Percentiles rank a stretch among this genome's conserved stretches.
These are phyloP conservation scores for Limanda limanda DNA, from an alignment of 2,113 vertebrate genomes.

Conservation along the genomic window DNA sequence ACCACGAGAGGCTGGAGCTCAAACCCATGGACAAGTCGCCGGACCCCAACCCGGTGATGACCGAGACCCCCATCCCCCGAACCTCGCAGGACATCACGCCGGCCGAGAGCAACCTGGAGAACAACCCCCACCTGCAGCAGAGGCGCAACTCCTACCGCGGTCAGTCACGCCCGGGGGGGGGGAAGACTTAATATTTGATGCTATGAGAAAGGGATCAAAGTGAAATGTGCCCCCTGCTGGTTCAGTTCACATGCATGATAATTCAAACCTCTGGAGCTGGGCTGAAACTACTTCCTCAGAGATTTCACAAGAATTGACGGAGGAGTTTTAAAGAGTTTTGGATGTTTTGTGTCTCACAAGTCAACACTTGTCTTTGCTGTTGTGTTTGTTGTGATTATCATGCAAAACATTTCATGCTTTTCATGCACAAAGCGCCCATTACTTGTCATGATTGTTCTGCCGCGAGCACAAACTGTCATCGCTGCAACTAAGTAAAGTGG, in stretches of 20 bases:
- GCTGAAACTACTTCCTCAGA: conserved; percentile 24
- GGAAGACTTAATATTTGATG: conserved; percentile 6
- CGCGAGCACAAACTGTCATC: not conserved
- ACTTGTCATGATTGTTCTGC: conserved; percentile 22
- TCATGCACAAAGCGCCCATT: conserved; percentile 57
- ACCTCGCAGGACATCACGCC: conserved; percentile 97
- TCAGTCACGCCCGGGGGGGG: conserved; percentile 67
- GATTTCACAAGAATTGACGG: not conserved
- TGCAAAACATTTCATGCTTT: conserved; percentile 70
- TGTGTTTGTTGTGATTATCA: conserved; percentile 47
- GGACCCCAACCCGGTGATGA: conserved; percentile 97
- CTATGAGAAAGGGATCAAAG: conserved; percentile 43
- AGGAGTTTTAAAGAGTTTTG: not conserved
- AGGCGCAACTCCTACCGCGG: conserved; percentile 96
- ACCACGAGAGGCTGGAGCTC: conserved; percentile 95
- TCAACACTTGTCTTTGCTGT: conserved; percentile 28
- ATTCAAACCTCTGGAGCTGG: conserved; percentile 33
- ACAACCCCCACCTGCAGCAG: conserved; percentile 89
- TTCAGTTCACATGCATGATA: conserved; percentile 34
- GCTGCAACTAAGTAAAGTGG: conserved; percentile 2
- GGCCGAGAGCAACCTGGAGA: conserved; percentile 90
- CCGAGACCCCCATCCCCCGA: conserved; percentile 95
- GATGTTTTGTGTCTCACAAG: conserved; percentile 15
- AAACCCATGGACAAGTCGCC: conserved; percentile 98
- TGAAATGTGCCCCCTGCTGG: conserved; percentile 21